A percentile compares a stretch with the other conserved stretches of the same genome.
Evolutionary conservation across 92 coral and sea anemone genomes (phyloP).

Genomic region (Phenganax subtilis): DNA sequence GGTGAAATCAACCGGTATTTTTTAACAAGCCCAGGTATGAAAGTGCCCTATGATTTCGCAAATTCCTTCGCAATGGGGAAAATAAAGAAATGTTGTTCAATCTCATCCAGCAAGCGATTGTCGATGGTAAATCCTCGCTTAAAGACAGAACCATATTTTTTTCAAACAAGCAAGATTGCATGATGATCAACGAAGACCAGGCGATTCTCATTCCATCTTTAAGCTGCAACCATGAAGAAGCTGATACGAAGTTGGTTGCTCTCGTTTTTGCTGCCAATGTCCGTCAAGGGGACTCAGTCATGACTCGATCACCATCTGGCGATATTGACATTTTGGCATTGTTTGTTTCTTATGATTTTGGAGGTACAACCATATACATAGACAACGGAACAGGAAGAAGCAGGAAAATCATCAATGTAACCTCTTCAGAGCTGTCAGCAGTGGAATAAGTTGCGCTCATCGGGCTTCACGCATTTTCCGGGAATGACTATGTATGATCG

Average conservation of each 20-base stretch:
- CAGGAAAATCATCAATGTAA: slow-evolving; percentile 18
- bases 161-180: slow-evolving; percentile 17
- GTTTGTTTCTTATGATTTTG: slow-evolving; percentile 10
- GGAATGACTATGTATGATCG: slow-evolving; percentile 39
- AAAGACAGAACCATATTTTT: neutral
- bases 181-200: neutral
- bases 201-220: neutral
- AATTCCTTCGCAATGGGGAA: slow-evolving; percentile 8
- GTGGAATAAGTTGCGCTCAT: slow-evolving; percentile 7
- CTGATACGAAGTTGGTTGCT: slow-evolving; percentile 36
- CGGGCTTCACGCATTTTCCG: slow-evolving; percentile 36
- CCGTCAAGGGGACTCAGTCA: neutral
- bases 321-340: slow-evolving; percentile 27
- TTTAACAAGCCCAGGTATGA: neutral
- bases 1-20: neutral
- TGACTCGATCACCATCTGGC: slow-evolving; percentile 39
- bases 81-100: slow-evolving; percentile 19
- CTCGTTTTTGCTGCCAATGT: neutral
- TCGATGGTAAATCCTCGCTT: neutral
- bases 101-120: slow-evolving; percentile 4
- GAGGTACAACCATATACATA: slow-evolving; percentile 3
- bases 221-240: slow-evolving; percentile 30
- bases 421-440: slow-evolving; percentile 5
- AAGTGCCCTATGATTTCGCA: slow-evolving; percentile 1
- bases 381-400: slow-evolving; percentile 24